A percentile compares a stretch with the other conserved stretches of the same genome.
Evolutionary conservation across 2,888 invertebrate genomes (phyloP).

Genomic region (Cyrtodaria siliqua): DNA sequence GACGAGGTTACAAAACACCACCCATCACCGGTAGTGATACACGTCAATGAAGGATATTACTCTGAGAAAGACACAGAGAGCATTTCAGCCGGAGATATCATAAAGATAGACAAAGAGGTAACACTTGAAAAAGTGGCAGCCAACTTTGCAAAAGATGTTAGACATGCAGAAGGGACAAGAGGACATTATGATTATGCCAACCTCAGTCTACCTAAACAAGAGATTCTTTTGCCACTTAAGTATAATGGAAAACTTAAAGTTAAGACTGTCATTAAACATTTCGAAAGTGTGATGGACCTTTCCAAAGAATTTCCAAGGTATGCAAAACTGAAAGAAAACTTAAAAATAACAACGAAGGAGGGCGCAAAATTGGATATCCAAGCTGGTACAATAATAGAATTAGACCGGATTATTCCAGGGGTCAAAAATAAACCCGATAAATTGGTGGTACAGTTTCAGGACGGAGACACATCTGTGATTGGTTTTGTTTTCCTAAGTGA

Average conservation of each 20-base stretch:
- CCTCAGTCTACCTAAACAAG: not conserved
- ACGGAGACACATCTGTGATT: not conserved
- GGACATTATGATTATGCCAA: not conserved
- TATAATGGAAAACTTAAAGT: constrained; percentile 27
- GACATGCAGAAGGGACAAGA: not conserved
- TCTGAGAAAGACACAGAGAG: constrained; percentile 39
- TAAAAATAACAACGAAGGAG: not conserved
- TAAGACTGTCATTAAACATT: not conserved
- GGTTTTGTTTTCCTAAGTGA: not conserved
- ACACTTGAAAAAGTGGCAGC: constrained; percentile 45
- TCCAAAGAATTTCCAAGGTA: constrained; percentile 10
- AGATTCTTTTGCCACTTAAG: constrained; percentile 15
- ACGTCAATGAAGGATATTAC: constrained; percentile 40
- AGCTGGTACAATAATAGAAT: not conserved
- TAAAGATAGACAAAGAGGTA: constrained; percentile 40
- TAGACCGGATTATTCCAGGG: constrained; percentile 14
- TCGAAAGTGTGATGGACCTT: not conserved
- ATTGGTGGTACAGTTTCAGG: not conserved
- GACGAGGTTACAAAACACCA: constrained; percentile 36
- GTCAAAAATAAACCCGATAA: not conserved
- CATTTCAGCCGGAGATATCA: constrained; percentile 46
- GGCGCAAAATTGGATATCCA: not conserved
- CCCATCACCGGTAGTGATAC: constrained; percentile 40
- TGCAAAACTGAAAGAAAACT: not conserved
- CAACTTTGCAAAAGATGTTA: constrained; percentile 20